Percentiles rank a stretch among this genome's conserved stretches.
Evolutionary conservation across 2,113 vertebrate genomes (phyloP).

Genomic region (Anser brachyrhynchus): DNA sequence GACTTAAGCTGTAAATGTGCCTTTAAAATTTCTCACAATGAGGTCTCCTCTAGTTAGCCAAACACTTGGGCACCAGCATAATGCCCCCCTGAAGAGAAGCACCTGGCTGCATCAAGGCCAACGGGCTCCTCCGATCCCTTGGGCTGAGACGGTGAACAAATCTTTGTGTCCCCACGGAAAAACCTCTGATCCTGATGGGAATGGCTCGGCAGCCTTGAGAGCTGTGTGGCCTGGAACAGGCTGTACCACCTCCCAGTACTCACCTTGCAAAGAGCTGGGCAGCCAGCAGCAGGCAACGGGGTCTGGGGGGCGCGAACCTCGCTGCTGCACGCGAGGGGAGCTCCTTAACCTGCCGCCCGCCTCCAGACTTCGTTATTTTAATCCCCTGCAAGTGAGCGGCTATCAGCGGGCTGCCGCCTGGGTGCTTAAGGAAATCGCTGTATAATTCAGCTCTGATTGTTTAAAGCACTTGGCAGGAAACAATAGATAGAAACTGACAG

Average conservation of each 20-base stretch:
- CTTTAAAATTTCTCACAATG: slow-evolving; percentile 21
- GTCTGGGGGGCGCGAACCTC: background rate
- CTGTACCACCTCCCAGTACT: rapidly evolving
- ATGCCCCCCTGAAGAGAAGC: slow-evolving; percentile 3
- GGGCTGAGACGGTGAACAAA: background rate
- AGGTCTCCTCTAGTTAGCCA: slow-evolving; percentile 16
- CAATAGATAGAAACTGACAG: slow-evolving; percentile 61
- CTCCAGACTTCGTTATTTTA: too few relatives aligned
- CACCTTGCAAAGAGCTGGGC: too few relatives aligned
- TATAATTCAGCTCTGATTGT: slow-evolving; percentile 23
- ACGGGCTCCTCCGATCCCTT: background rate
- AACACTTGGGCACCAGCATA: slow-evolving; percentile 3
- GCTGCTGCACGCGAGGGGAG: background rate
- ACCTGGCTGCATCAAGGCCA: background rate
- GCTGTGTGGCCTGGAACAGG: background rate
- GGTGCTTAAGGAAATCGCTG: slow-evolving; percentile 16
- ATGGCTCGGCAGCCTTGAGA: background rate
- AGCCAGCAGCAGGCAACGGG: too few relatives aligned
- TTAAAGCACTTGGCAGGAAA: slow-evolving; percentile 45
- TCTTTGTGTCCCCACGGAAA: background rate
- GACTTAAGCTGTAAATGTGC: slow-evolving; percentile 14
- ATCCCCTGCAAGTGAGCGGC: background rate
- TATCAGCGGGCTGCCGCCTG: background rate
- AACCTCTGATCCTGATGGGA: background rate
- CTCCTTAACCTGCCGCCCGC: background rate